Base-by-base conservation (phyloP, 2,113 vertebrate species). In the Lophius piscatorius region DNA sequence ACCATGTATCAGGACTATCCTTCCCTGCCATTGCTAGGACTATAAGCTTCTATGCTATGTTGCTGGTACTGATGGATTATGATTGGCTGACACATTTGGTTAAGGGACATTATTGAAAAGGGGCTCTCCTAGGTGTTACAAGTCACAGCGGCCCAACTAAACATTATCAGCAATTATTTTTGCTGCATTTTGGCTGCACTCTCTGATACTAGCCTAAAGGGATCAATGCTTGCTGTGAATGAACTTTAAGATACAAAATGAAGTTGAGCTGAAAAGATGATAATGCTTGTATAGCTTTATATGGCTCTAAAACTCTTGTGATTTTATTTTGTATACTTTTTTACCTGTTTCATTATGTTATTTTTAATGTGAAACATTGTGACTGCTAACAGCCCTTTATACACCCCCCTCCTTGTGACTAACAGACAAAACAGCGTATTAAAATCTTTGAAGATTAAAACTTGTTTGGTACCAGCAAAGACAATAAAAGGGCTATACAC, bases 371-470 rank as follows among this genome's bases (percentile, higher is more conserved):
- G 56, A 46, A 71, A 71, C 78, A 38, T 78, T 76, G 59, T 81
- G 79, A 88, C 76, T 83, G 74, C 79, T 83, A 81, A 84, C 76
- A 82, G 51, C 63, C 34, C 29, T 60, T 23, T 26, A 38, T 14
- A 55, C 60, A 61, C 20, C 35, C 50, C 61, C 44, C 63, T 41
- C 76, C 70, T 82, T 82, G 76, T 85, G 70, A 87, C 76, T 81
- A 80, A 86, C 70, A 88, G 81, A 91, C 81, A 81, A 82, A 89
- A 86, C 66, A 84, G 54, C 69, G 78, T 78, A 88, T 88, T 87
- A 75, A 87, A 87, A 88, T 87, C 84, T 88, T 91, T 90, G 82
- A 88, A 89, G 88, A 90, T 91, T 91, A 89, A 85, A 89, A 80
- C 76, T 78, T 20, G 34, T 81, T 82, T 86, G 75, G 84, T 83